Evolutionary conservation across 1,140 invertebrate species (phyloP).

Genomic region (Tribolium madens): DNA sequence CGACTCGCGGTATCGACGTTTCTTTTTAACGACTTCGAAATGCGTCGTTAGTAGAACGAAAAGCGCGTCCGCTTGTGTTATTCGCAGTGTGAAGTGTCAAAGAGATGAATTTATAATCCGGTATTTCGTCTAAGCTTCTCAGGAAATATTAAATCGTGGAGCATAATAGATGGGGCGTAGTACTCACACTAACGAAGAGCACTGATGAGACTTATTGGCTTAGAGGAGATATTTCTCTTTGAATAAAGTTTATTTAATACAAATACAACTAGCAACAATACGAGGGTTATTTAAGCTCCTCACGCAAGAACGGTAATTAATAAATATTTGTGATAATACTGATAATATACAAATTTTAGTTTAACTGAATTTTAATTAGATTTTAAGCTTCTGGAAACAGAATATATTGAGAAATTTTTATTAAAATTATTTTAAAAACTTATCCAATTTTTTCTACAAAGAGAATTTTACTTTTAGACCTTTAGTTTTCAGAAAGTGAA

Average conservation of each 20-base stretch:
- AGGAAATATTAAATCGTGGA: background rate
- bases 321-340: no score
- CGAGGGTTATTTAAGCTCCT: no score
- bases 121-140: background rate
- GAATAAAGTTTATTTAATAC: background rate
- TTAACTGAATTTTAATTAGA: no score
- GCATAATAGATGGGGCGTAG: background rate
- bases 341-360: no score
- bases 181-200: background rate
- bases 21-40: slow-evolving; percentile 7
- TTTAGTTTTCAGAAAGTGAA: no score
- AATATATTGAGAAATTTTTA: no score
- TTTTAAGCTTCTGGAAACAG: no score
- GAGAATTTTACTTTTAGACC: no score
- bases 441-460: no score
- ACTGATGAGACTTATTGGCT: slow-evolving; percentile 3
- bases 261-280: no score
- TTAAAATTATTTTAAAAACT: no score
- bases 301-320: no score
- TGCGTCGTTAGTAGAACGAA: background rate
- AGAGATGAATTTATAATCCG: slow-evolving; percentile 20
- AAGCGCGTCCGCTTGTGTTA: background rate
- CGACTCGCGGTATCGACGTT: slow-evolving; percentile 3
- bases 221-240: background rate
- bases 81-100: slow-evolving; percentile 8